Percentiles rank a stretch among this genome's conserved stretches.
Conservation (phyloP, 2,888 invertebrate genomes). For the Agriotes lineatus region DNA sequence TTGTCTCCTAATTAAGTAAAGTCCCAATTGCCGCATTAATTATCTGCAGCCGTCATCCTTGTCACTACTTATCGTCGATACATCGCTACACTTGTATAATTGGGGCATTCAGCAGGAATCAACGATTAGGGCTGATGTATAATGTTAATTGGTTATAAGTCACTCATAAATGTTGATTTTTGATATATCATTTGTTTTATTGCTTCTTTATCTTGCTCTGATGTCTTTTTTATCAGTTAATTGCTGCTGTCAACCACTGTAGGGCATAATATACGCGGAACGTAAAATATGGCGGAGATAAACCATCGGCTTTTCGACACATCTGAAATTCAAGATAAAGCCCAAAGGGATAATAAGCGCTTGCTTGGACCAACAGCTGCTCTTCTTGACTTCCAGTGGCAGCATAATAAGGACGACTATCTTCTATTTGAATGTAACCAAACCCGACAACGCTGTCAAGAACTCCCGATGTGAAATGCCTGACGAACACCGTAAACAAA, state of each 20-base stretch:
- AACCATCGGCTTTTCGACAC: constrained; percentile 6
- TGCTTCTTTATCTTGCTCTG: constrained; percentile 41
- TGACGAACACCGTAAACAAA: background rate
- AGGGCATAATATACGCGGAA: constrained; percentile 10
- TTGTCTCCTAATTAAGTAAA: constrained; percentile 59
- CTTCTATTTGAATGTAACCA: background rate
- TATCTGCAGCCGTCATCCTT: constrained; percentile 50
- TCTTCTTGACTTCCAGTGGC: background rate
- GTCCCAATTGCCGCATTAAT: constrained; percentile 59
- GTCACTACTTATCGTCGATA: constrained; percentile 44
- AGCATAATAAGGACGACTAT: background rate
- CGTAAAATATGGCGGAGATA: constrained; percentile 19
- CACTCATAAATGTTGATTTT: constrained; percentile 44
- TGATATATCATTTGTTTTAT: constrained; percentile 42
- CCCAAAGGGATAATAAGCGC: constrained; percentile 10
- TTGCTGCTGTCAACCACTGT: constrained; percentile 32
- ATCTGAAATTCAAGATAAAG: constrained; percentile 12
- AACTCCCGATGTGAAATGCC: background rate
- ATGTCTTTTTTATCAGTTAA: constrained; percentile 45
- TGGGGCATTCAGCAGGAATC: constrained; percentile 51
- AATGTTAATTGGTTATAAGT: constrained; percentile 51
- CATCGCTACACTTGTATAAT: constrained; percentile 52
- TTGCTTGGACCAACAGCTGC: constrained; percentile 1
- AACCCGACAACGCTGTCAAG: constrained; percentile 2
- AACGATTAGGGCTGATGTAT: constrained; percentile 46